Conservation (phyloP, 2,113 vertebrate genomes). For the Lasiurus borealis region DNA sequence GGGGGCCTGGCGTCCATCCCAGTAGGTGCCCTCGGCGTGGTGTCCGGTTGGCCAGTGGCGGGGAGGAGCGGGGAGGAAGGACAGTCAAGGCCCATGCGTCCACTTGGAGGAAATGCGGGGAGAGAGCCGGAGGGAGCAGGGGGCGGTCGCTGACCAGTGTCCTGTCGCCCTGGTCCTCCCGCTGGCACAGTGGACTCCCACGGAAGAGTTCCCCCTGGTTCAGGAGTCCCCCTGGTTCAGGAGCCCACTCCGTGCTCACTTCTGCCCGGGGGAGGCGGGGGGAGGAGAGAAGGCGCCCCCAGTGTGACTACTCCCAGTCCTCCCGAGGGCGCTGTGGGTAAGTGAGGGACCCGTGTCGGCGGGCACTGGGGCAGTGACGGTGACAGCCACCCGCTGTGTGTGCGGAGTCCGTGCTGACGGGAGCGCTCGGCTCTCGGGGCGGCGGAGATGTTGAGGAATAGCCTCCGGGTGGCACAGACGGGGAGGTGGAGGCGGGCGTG, state of each 20-base stretch:
- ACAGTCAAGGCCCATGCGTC: background rate
- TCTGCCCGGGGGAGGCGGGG: background rate
- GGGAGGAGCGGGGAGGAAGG: background rate
- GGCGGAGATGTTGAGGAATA: background rate
- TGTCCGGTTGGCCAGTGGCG: background rate
- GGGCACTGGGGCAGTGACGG: no score
- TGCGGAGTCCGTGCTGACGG: background rate
- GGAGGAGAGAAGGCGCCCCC: background rate
- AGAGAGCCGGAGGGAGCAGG: background rate
- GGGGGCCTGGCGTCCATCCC: background rate
- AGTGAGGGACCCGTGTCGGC: background rate
- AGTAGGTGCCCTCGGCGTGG: background rate
- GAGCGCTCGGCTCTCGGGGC: background rate
- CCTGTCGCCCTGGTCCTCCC: background rate
- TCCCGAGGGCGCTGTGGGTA: fast-evolving
- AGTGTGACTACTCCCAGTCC: background rate
- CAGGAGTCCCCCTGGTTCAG: no score
- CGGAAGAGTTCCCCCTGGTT: no score
- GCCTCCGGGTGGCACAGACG: background rate
- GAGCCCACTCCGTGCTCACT: fast-evolving
- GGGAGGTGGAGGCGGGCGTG: background rate
- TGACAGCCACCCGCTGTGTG: fast-evolving
- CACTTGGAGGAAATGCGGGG: background rate
- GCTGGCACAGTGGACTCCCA: background rate
- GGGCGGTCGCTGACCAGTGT: background rate